A percentile compares a stretch with the other conserved stretches of the same genome.
Conservation (phyloP, 64 coral and sea anemone species). For the Stylophora pistillata region DNA sequence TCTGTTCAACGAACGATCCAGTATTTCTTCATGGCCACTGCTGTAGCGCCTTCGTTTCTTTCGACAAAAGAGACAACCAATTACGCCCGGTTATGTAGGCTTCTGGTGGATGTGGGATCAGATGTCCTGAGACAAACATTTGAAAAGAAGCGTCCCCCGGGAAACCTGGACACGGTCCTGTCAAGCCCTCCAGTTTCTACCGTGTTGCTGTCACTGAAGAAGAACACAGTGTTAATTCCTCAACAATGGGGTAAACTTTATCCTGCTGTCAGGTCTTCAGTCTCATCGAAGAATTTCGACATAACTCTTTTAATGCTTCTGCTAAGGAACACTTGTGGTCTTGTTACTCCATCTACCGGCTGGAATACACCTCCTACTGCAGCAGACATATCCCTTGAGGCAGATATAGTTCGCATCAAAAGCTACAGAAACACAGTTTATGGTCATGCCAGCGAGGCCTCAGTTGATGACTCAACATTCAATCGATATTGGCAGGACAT, state of each 20-base stretch:
- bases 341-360: neutral
- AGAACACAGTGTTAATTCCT: conserved; percentile 32
- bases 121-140: conserved; percentile 35
- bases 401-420: conserved; percentile 33
- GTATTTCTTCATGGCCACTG: neutral
- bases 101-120: conserved; percentile 32
- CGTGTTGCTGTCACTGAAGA: neutral
- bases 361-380: conserved; percentile 25
- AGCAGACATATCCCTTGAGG: conserved; percentile 1
- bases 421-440: conserved; percentile 27
- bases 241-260: conserved; percentile 52
- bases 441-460: neutral
- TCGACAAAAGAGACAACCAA: conserved; percentile 31
- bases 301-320: conserved; percentile 31
- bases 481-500: conserved; percentile 28
- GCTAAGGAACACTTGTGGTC: conserved; percentile 38
- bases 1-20: too few relatives aligned
- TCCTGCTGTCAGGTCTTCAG: conserved; percentile 15
- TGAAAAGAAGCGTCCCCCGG: conserved; percentile 18
- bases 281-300: conserved; percentile 48
- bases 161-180: conserved; percentile 27
- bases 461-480: conserved; percentile 29
- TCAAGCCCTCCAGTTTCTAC: conserved; percentile 3
- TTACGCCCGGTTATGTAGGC: conserved; percentile 35
- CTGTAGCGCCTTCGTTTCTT: neutral